phyloP scores from a whole-genome alignment of 2,888 invertebrate species.

The Cantharis rustica region DNA sequence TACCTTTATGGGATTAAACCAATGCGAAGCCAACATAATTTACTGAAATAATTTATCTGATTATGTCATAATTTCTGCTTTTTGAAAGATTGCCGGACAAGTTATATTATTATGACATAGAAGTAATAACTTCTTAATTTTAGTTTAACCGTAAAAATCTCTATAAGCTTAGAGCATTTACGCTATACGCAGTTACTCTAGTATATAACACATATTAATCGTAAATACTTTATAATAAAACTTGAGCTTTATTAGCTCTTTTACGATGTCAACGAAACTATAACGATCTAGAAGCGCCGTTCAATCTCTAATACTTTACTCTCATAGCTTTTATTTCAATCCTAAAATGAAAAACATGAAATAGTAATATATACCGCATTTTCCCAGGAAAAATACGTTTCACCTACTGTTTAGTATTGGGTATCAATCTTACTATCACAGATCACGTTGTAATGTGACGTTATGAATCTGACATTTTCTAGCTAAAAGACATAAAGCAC shows the following conservation, averaged over 20 bases:
- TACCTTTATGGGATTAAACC: background rate
- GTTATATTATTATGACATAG: background rate
- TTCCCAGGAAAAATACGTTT: background rate
- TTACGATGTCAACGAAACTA: conserved; percentile 27
- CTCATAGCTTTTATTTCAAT: conserved; percentile 22
- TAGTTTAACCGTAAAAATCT: conserved; percentile 4
- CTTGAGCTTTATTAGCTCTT: conserved; percentile 28
- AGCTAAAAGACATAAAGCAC: background rate
- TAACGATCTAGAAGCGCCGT: conserved; percentile 22
- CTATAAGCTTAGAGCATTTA: conserved; percentile 7
- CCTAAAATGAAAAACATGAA: conserved; percentile 18
- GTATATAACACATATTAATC: conserved; percentile 23
- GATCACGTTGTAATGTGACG: conserved; percentile 11
- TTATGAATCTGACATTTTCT: conserved; percentile 12
- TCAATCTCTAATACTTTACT: conserved; percentile 13
- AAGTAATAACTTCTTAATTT: conserved; percentile 1
- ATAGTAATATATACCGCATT: conserved; percentile 18
- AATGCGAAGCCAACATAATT: background rate
- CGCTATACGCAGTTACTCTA: conserved; percentile 4
- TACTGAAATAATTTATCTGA: background rate
- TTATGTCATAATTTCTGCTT: background rate
- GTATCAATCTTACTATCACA: conserved; percentile 15
- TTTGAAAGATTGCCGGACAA: background rate
- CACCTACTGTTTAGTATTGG: conserved; percentile 11
- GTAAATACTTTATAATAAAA: conserved; percentile 29